A percentile compares a stretch with the other conserved stretches of the same genome.
These are phyloP conservation scores for Babyrousa celebensis DNA, from an alignment of 2,797 vertebrate species.

Conservation along the genomic window DNA sequence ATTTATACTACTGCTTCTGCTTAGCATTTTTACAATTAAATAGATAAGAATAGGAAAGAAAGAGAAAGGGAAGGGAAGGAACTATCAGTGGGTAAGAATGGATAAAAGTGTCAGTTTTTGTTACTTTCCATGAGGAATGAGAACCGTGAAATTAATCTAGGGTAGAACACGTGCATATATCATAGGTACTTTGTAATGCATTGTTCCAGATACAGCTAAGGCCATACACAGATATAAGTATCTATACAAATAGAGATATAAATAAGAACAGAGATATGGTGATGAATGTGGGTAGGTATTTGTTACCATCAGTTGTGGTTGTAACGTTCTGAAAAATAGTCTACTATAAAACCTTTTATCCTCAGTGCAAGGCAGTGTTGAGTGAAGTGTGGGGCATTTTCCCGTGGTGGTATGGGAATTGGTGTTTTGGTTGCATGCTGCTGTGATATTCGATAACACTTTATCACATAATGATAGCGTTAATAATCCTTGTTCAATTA, in stretches of 20 bases:
- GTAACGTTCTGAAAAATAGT: neutral
- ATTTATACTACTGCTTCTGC: neutral
- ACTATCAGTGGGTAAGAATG: neutral
- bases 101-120: constrained; percentile 66
- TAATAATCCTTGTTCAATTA: neutral
- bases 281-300: neutral
- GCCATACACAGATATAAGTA: too few species aligned
- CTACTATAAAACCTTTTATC: neutral
- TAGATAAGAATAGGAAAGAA: neutral
- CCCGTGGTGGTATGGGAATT: neutral
- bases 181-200: fast-evolving
- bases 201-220: neutral
- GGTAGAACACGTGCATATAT: neutral
- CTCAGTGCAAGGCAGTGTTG: neutral
- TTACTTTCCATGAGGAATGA: constrained; percentile 73
- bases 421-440: neutral
- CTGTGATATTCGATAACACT: neutral
- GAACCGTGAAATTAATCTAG: constrained; percentile 63
- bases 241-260: neutral
- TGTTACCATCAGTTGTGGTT: neutral
- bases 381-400: neutral
- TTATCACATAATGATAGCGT: neutral
- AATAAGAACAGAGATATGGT: neutral
- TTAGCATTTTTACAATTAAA: neutral
- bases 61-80: neutral